Conservation (phyloP, 2,888 invertebrate species). For the Ichneumoninae sp. region DNA sequence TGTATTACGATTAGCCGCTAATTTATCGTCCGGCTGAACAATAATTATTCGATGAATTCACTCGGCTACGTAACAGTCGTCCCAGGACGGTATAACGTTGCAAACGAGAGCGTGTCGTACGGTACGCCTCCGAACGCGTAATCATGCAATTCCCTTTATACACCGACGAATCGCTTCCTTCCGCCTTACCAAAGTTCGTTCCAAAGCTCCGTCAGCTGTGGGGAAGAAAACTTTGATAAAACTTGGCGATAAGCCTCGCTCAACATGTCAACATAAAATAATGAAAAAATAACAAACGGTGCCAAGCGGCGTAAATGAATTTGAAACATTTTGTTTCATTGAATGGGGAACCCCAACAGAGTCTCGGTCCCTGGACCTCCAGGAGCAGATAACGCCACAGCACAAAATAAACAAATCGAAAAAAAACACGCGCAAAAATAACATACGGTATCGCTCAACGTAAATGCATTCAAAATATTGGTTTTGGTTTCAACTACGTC, state of each 20-base stretch:
- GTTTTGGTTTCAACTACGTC: too few relatives aligned
- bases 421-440: too few relatives aligned
- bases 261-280: neutral
- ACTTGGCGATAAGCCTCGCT: neutral
- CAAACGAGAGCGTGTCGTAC: neutral
- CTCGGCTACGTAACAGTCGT: neutral
- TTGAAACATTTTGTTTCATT: too few relatives aligned
- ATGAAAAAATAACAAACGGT: too few relatives aligned
- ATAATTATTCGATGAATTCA: neutral
- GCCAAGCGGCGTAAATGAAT: too few relatives aligned
- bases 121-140: slow-evolving; percentile 45
- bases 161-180: slow-evolving; percentile 57
- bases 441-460: too few relatives aligned
- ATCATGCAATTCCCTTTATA: slow-evolving; percentile 60
- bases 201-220: slow-evolving; percentile 13
- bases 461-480: too few relatives aligned
- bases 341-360: too few relatives aligned
- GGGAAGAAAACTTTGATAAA: neutral
- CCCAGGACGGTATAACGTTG: neutral
- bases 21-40: neutral
- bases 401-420: too few relatives aligned
- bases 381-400: too few relatives aligned
- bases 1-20: neutral
- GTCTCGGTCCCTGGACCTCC: too few relatives aligned
- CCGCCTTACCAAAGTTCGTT: slow-evolving; percentile 38